These are phyloP conservation scores for Drosophila leonis DNA, from an alignment of 2,888 invertebrate species.

Conservation along the genomic window DNA sequence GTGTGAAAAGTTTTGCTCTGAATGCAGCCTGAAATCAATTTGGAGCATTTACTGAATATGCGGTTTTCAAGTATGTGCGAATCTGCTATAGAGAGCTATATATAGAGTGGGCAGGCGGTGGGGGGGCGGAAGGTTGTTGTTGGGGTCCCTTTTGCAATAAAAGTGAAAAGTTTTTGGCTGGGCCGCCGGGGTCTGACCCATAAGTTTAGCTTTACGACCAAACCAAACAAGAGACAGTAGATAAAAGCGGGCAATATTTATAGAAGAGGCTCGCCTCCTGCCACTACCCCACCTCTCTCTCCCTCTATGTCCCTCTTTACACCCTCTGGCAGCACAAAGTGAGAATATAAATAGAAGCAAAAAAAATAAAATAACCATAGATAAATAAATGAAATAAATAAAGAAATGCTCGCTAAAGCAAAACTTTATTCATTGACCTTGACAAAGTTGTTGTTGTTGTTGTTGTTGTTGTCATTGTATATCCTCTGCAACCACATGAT, in stretches of 20 bases:
- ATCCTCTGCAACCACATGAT: slow-evolving; percentile 29
- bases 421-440: slow-evolving; percentile 74
- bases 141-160: slow-evolving; percentile 22
- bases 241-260: slow-evolving; percentile 54
- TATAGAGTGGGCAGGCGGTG: neutral
- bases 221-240: slow-evolving; percentile 23
- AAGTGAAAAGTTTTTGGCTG: slow-evolving; percentile 40
- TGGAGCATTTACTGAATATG: slow-evolving; percentile 30
- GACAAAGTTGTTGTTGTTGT: slow-evolving; percentile 47
- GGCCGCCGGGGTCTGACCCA: slow-evolving; percentile 47
- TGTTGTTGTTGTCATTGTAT: slow-evolving; percentile 34
- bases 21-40: slow-evolving; percentile 38
- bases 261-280: slow-evolving; percentile 32
- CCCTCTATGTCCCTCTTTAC: neutral
- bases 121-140: neutral
- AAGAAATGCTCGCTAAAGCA: slow-evolving; percentile 8
- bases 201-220: slow-evolving; percentile 54
- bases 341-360: slow-evolving; percentile 43
- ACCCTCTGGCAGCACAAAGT: slow-evolving; percentile 18
- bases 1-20: slow-evolving; percentile 5
- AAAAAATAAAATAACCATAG: slow-evolving; percentile 9
- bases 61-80: slow-evolving; percentile 26
- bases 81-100: neutral
- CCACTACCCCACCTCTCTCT: neutral
- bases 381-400: slow-evolving; percentile 25